Evolutionary conservation across 2,113 vertebrate species (phyloP), one percentile per base, ranked within the genome.

Genomic region (Eublepharis macularius): DNA sequence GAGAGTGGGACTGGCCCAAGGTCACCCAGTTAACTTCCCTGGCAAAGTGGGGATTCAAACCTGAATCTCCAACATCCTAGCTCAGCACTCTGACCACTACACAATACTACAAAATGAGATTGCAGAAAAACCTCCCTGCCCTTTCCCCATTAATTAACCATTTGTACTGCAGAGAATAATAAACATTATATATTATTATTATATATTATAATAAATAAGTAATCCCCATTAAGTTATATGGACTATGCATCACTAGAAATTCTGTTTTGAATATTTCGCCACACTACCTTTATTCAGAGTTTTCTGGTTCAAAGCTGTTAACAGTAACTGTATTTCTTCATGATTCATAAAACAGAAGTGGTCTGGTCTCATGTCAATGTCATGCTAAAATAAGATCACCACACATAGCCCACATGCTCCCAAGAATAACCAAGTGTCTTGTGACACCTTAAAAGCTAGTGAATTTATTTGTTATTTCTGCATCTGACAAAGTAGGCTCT

Each of bases 281-380:
- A 10, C 41, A 32, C 43, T 65, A 17, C 29, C 83, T 76, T 60
- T 41, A 24, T 16, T 4, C 17, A 24, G 11, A 11, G 36, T 34
- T 70, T 47, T 70, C 39, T 43, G 6, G 41, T 36, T 63, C 51
- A 2, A 65, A 87, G 45, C 80, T 34, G 8, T 16, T 34, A 43
- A 83, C 72, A 80, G n/a, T 57, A 3, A 11, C 0, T 0, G 51
- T 54, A 32, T 14, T 87, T 9, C 16, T 47, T 57, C 65, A 80
- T 63, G 0, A 82, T 74, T 63, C 41, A 14, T 0, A 0, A 0
- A 4, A 41, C 66, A 73, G 54, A 39, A 66, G 57, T 75, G 81
- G 41, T 66, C 0, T 75, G 81, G 41, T 66, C 0, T 36, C 49
- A 1, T 43, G 17, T 2, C 43, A 34, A 17, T 36, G n/a, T 29